Conservation (phyloP, 2,888 invertebrate genomes). For the Erpobdella octoculata region DNA sequence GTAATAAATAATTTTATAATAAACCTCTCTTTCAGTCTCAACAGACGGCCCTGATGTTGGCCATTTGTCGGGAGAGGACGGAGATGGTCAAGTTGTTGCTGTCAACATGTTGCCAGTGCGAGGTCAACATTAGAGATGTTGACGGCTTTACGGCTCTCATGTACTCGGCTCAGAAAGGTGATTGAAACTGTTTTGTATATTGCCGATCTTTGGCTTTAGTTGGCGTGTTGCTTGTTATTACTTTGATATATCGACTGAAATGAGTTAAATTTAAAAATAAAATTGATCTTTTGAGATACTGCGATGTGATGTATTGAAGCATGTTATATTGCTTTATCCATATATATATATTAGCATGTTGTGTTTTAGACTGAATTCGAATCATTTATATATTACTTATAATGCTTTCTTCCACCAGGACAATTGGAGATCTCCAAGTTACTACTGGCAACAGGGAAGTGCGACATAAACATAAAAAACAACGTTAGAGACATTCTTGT, state of each 20-base stretch:
- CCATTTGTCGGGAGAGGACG: conserved; percentile 16
- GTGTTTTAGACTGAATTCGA: no score
- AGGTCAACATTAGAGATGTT: conserved; percentile 25
- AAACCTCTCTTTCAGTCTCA: conserved; percentile 10
- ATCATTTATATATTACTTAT: no score
- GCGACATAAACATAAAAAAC: conserved; percentile 5
- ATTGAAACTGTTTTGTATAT: background rate
- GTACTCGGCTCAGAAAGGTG: conserved; percentile 25
- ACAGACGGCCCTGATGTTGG: conserved; percentile 31
- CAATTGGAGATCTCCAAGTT: conserved; percentile 21
- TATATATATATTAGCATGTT: no score
- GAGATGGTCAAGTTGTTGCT: conserved; percentile 29
- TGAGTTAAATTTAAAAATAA: no score
- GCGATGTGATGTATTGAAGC: no score
- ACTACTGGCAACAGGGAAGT: conserved; percentile 6
- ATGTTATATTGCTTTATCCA: no score
- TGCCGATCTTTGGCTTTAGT: no score
- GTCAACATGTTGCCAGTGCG: conserved; percentile 6
- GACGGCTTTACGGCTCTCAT: conserved; percentile 31
- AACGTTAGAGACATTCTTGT: background rate
- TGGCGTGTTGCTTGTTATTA: no score
- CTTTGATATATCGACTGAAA: no score
- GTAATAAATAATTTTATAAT: no score
- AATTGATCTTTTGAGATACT: no score
- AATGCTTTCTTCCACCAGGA: background rate